Conservation (phyloP, 2,113 vertebrate species). For the Puntigrus tetrazona region DNA sequence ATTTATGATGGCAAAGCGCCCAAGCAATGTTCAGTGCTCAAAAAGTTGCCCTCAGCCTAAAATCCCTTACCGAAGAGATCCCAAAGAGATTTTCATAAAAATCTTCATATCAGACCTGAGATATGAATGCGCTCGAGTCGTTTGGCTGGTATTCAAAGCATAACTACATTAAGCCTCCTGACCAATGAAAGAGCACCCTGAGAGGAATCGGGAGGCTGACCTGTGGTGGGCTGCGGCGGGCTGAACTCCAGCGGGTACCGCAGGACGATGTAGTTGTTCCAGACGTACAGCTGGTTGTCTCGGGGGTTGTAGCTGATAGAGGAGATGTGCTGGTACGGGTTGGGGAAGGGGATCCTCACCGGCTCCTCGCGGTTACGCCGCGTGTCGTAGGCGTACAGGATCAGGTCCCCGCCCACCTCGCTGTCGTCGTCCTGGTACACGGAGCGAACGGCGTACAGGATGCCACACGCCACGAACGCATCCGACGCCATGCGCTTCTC, state of each 20-base stretch:
- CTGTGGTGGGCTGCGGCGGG: slow-evolving; percentile 83
- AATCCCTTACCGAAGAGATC: too few relatives aligned
- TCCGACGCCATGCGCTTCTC: slow-evolving; percentile 93
- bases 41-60: too few relatives aligned
- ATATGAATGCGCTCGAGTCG: too few relatives aligned
- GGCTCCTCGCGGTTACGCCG: slow-evolving; percentile 84
- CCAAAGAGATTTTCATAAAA: too few relatives aligned
- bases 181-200: too few relatives aligned
- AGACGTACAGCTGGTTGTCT: slow-evolving; percentile 94
- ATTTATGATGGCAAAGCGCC: too few relatives aligned
- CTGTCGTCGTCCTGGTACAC: slow-evolving; percentile 92
- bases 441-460: slow-evolving; percentile 89
- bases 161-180: too few relatives aligned
- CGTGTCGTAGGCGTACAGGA: slow-evolving; percentile 92
- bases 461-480: slow-evolving; percentile 93
- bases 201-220: slow-evolving; percentile 61
- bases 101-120: too few relatives aligned
- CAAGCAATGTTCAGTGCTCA: too few relatives aligned
- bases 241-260: slow-evolving; percentile 89
- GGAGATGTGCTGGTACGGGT: slow-evolving; percentile 93
- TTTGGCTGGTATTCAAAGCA: too few relatives aligned
- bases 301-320: slow-evolving; percentile 94
- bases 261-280: slow-evolving; percentile 94
- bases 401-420: slow-evolving; percentile 85
- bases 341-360: slow-evolving; percentile 86